Base-by-base conservation (phyloP, 92 coral and sea anemone genomes). In the Epizoanthus fatuus region DNA sequence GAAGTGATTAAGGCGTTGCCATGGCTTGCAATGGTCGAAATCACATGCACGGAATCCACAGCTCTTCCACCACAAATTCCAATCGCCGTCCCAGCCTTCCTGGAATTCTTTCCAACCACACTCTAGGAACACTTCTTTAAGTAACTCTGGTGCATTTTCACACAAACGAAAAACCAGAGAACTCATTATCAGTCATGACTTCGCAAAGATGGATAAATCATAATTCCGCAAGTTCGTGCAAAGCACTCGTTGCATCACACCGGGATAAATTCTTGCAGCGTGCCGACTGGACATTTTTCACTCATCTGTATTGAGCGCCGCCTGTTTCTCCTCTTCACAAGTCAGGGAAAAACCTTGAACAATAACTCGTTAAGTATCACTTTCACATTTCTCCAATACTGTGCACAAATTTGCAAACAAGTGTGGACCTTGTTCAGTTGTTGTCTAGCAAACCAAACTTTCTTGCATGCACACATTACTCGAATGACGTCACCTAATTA, bases 1-100 rank as follows among this genome's bases (percentile, higher is more conserved):
- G 62, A 94, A 94, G 88, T 94, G 98, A 64, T 94, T 94, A 10
- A 94, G 83, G 37, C 98, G 98, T 86, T 94, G 98, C 98, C 98
- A 94, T 6, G 98, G 98, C 42, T 89, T 88, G 78, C 96, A 94
- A 7, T 80, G 81, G 86, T 94, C 96, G 75, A 85, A 92, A 77
- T 94, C 98, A 63, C 92, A 68, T 12, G 93, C 81, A 20, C 96
- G 90, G 65, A 94, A 94, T 16, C 98, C 98, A 7, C 89, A 93
- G 32, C 90, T 84, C 74, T 92, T 94, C 98, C 98, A 94, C 98
- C 98, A 94, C 38, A 94, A 66, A 70, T 92, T 94, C 98, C 98
- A 94, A 9, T 75, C 87, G 60, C 81, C 93, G 12, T 72, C 83
- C 52, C 84, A 74, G 25, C 81, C 93, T 67, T 90, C 91, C 32